Evolutionary conservation across 2,888 invertebrate species (phyloP).

Genomic region (Theristus sp.): DNA sequence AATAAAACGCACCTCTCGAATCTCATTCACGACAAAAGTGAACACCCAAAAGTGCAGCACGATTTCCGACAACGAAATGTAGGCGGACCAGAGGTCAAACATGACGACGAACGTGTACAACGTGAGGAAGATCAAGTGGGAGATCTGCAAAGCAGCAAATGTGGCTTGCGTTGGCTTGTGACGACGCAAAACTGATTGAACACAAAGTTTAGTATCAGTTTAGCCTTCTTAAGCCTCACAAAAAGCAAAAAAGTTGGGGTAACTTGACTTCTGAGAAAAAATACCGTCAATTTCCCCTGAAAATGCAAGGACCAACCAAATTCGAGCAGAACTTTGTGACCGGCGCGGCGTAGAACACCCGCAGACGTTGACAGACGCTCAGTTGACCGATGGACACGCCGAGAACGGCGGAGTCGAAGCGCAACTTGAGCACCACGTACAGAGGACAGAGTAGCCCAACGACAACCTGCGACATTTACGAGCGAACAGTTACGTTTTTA

Average conservation of each 20-base stretch:
- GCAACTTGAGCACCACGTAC: conserved; percentile 8
- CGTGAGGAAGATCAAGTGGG: conserved; percentile 28
- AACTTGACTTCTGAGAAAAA: too few species aligned
- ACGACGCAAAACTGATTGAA: too few species aligned
- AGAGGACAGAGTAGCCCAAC: conserved; percentile 11
- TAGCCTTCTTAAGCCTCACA: too few species aligned
- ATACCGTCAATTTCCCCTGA: neutral
- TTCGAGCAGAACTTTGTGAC: conserved; percentile 25
- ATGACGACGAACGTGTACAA: conserved; percentile 32
- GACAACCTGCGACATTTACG: conserved; percentile 11
- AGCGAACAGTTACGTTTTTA: too few species aligned
- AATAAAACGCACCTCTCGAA: neutral
- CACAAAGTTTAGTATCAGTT: too few species aligned
- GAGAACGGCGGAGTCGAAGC: conserved; percentile 10
- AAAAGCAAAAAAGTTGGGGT: too few species aligned
- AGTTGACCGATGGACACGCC: conserved; percentile 8
- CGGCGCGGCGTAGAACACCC: conserved; percentile 29
- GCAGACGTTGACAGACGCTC: conserved; percentile 19
- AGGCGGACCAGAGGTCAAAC: conserved; percentile 25
- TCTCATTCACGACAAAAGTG: neutral
- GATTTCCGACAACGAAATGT: conserved; percentile 24
- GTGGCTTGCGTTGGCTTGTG: too few species aligned
- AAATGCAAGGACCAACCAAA: neutral
- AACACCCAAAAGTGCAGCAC: conserved; percentile 29
- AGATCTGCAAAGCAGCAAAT: conserved; percentile 21